Conservation (phyloP, 1,140 invertebrate species). For the Heliconius hewitsoni region DNA sequence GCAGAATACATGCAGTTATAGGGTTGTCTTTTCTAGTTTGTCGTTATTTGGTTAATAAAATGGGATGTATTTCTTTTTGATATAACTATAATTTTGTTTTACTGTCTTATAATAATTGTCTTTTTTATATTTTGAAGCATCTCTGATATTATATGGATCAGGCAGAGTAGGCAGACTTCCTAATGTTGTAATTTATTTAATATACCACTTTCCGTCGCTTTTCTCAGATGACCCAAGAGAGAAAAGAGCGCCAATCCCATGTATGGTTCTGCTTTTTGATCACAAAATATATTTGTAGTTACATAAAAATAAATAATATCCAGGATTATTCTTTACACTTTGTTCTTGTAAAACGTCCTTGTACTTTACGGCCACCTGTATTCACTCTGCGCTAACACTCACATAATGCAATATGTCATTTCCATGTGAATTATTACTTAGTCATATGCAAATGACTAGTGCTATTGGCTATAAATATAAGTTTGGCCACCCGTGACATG, state of each 20-base stretch:
- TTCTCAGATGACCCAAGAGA: no score
- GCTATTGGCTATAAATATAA: slow-evolving; percentile 30
- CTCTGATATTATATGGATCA: no score
- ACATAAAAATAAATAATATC: background rate
- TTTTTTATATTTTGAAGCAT: no score
- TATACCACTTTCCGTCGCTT: no score
- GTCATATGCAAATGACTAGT: slow-evolving; percentile 34
- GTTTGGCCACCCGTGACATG: slow-evolving; percentile 17
- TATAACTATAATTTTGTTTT: no score
- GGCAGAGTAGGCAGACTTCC: no score
- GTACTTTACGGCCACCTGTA: slow-evolving; percentile 7
- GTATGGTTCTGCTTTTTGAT: background rate
- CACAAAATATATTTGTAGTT: background rate
- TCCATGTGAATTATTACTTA: slow-evolving; percentile 34
- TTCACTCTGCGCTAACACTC: background rate
- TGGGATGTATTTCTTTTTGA: no score
- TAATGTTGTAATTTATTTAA: no score
- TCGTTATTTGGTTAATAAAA: no score
- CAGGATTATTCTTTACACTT: background rate
- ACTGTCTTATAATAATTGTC: no score
- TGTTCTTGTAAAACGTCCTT: background rate
- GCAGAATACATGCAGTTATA: background rate
- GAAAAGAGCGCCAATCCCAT: no score
- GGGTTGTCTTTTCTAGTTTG: background rate
- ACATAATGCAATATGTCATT: slow-evolving; percentile 31